Evolutionary conservation across 1,140 invertebrate species (phyloP).

Genomic region (Drosophila biarmipes): DNA sequence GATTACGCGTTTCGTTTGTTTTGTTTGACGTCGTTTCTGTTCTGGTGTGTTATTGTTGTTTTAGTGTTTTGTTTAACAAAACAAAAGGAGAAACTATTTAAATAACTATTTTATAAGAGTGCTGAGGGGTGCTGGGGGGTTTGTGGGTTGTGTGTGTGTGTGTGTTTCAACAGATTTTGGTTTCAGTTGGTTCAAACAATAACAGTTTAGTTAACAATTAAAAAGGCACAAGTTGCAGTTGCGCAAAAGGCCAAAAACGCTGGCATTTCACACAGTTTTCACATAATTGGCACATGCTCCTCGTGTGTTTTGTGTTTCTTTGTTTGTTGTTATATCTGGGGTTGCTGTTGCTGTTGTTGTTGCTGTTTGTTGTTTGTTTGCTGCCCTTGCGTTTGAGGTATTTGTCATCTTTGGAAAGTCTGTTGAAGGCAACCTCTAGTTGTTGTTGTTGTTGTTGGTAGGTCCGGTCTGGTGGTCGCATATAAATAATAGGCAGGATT

Average conservation of each 20-base stretch:
- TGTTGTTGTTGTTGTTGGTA: conserved; percentile 38
- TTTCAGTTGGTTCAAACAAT: conserved; percentile 80
- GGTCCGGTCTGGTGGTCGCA: conserved; percentile 56
- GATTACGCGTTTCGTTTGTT: conserved; percentile 66
- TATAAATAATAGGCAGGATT: conserved; percentile 5
- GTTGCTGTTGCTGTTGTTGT: conserved; percentile 26
- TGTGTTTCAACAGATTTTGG: conserved; percentile 79
- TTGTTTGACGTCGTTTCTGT: conserved; percentile 48
- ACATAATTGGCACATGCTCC: conserved; percentile 78
- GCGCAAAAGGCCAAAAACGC: conserved; percentile 74
- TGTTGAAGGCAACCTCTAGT: conserved; percentile 63
- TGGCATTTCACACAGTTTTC: conserved; percentile 74
- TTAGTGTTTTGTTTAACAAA: conserved; percentile 81
- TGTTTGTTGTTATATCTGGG: conserved; percentile 42
- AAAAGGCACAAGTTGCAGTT: conserved; percentile 81
- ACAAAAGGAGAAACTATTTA: conserved; percentile 77
- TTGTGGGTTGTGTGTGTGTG: conserved; percentile 23
- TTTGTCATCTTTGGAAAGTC: conserved; percentile 82
- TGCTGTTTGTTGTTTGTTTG: conserved; percentile 50
- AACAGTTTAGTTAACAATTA: conserved; percentile 81
- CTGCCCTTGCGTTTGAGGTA: conserved; percentile 80
- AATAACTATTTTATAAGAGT: conserved; percentile 71
- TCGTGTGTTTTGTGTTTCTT: conserved; percentile 47
- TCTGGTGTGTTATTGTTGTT: conserved; percentile 55
- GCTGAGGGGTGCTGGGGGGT: conserved; percentile 2